phyloP scores from a whole-genome alignment of 2,797 vertebrate genomes.

The Tragopan temminckii region DNA sequence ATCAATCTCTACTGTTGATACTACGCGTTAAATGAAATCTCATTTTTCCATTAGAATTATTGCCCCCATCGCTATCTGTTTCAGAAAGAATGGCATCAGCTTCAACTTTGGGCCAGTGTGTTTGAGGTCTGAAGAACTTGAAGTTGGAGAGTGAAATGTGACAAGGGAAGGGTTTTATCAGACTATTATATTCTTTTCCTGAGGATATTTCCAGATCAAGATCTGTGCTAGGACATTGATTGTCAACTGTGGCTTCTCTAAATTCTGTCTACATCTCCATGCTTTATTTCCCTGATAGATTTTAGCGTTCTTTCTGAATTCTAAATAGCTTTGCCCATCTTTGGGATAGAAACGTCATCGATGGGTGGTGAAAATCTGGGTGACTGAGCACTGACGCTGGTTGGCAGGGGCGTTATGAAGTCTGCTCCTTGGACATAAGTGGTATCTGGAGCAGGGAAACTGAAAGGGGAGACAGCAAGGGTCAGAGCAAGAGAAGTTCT shows the following conservation, averaged over 20 bases:
- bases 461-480: neutral
- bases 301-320: neutral
- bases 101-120: neutral
- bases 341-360: rapidly evolving
- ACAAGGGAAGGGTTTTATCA: neutral
- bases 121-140: neutral
- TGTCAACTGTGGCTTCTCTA: neutral
- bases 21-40: neutral
- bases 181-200: neutral
- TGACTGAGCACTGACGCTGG: neutral
- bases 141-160: neutral
- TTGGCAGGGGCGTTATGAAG: neutral
- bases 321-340: rapidly evolving
- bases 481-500: neutral
- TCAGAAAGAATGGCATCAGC: neutral
- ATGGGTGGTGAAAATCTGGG: neutral
- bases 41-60: neutral
- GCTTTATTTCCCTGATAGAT: rapidly evolving
- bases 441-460: neutral
- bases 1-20: neutral
- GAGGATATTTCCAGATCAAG: neutral
- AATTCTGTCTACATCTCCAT: neutral
- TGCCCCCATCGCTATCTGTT: neutral
- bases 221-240: rapidly evolving
- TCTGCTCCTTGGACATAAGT: neutral